Percentiles rank a stretch among this genome's conserved stretches.
Conservation (phyloP, 92 coral and sea anemone genomes). For the Metridium senile region DNA sequence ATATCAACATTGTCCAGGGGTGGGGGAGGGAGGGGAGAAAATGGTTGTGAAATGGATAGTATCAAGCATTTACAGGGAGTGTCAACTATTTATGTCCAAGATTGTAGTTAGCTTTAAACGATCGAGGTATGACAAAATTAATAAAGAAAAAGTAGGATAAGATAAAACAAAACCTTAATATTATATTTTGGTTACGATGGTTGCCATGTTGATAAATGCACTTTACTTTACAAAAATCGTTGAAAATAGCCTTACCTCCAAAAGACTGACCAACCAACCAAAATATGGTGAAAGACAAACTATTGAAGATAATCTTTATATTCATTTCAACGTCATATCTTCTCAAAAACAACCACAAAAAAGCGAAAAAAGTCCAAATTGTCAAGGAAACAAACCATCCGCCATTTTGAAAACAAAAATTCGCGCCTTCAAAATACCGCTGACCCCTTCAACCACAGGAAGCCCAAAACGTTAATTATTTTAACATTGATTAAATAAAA, state of each 20-base stretch:
- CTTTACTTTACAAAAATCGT: background rate
- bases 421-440: slow-evolving; percentile 39
- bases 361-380: background rate
- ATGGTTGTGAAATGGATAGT: too few species aligned
- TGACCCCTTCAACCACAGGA: slow-evolving; percentile 40
- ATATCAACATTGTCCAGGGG: too few species aligned
- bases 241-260: slow-evolving; percentile 11
- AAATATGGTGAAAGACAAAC: background rate
- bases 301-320: background rate
- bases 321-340: slow-evolving; percentile 18
- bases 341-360: background rate
- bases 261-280: background rate
- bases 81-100: too few species aligned
- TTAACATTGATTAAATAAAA: background rate
- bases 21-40: too few species aligned
- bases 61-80: too few species aligned
- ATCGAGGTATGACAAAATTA: too few species aligned
- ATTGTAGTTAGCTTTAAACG: too few species aligned
- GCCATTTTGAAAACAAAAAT: slow-evolving; percentile 64
- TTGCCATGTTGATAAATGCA: background rate
- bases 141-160: background rate
- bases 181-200: too few species aligned
- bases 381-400: slow-evolving; percentile 5
- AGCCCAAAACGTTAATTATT: slow-evolving; percentile 9
- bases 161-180: background rate